These are phyloP conservation scores for Helicolenus hilgendorfi DNA, from an alignment of 2,797 vertebrate genomes.

Conservation along the genomic window DNA sequence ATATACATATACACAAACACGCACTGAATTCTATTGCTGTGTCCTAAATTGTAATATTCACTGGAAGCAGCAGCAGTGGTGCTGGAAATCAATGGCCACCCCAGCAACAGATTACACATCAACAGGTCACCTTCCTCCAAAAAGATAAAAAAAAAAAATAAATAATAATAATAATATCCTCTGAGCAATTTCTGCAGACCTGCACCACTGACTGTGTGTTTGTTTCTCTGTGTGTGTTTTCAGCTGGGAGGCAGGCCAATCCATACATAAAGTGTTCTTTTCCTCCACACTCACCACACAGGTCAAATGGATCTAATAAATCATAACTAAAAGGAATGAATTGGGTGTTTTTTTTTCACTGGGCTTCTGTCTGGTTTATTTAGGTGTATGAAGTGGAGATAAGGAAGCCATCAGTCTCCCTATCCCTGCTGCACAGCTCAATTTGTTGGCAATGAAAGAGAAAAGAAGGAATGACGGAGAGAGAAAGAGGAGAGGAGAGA, in stretches of 20 bases:
- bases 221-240: slow-evolving; percentile 18
- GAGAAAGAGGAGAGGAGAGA: background rate
- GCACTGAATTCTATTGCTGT: background rate
- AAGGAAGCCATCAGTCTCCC: slow-evolving; percentile 65
- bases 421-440: slow-evolving; percentile 22
- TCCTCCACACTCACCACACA: slow-evolving; percentile 21
- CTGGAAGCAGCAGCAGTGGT: background rate
- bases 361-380: slow-evolving; percentile 49
- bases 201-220: slow-evolving; percentile 6
- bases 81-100: slow-evolving; percentile 22
- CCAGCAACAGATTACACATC: slow-evolving; percentile 44
- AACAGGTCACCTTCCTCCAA: slow-evolving; percentile 68
- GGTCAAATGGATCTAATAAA: slow-evolving; percentile 69
- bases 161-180: slow-evolving; percentile 15
- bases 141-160: slow-evolving; percentile 25
- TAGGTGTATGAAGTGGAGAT: slow-evolving; percentile 51
- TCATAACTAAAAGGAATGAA: slow-evolving; percentile 66
- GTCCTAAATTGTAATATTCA: background rate
- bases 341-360: background rate
- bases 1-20: background rate
- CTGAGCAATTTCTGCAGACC: slow-evolving; percentile 34
- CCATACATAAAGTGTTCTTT: slow-evolving; percentile 34
- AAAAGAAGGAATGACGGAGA: background rate
- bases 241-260: slow-evolving; percentile 2
- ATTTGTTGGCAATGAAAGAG: slow-evolving; percentile 45